Percentiles rank a stretch among this genome's conserved stretches.
Conservation (phyloP, 1,140 invertebrate species). For the Stegodyphus dumicola region DNA sequence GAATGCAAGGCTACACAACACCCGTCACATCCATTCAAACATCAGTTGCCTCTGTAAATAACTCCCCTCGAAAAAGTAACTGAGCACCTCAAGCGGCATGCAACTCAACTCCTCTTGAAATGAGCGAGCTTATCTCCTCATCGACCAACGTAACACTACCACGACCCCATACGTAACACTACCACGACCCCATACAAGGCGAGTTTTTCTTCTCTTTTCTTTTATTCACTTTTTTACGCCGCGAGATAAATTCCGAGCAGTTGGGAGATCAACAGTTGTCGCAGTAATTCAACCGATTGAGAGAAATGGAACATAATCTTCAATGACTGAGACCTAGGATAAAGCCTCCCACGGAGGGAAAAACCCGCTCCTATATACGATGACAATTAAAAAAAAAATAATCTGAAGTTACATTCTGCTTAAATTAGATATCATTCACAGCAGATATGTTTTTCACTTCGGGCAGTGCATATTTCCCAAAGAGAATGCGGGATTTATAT, state of each 20-base stretch:
- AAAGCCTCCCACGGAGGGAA: slow-evolving; percentile 6
- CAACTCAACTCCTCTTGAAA: neutral
- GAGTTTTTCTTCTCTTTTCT: neutral
- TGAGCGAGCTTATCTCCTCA: neutral
- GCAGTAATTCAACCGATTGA: slow-evolving; percentile 20
- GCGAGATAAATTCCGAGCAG: neutral
- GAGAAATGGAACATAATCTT: slow-evolving; percentile 3
- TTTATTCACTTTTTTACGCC: neutral
- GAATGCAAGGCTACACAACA: neutral
- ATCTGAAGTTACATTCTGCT: no score
- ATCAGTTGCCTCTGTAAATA: no score
- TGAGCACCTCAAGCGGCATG: neutral
- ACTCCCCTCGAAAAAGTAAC: slow-evolving; percentile 2
- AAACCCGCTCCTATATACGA: no score
- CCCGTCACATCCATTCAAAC: no score
- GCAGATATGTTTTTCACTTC: no score
- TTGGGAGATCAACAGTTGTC: neutral
- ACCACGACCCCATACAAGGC: neutral
- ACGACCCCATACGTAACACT: neutral
- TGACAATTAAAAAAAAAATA: no score
- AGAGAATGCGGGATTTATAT: no score
- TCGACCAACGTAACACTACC: no score
- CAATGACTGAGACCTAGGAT: neutral
- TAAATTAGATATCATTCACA: no score
- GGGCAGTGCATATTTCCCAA: no score